phyloP scores from a whole-genome alignment of 2,113 vertebrate genomes.

The Semnopithecus entellus region DNA sequence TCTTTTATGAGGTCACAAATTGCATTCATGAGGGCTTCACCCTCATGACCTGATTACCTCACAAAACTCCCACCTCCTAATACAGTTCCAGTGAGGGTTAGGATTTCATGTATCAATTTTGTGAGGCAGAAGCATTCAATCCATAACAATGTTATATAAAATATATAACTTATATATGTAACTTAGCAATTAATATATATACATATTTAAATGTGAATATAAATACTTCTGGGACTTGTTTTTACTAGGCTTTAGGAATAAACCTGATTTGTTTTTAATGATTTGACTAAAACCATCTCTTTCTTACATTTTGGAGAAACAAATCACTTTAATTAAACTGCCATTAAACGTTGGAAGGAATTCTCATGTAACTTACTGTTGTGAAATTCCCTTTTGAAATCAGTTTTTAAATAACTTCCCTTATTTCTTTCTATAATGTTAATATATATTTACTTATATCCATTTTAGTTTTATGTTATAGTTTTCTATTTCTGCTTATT shows the following conservation, averaged over 20 bases:
- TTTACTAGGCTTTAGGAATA: neutral
- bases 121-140: neutral
- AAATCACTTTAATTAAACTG: neutral
- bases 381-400: neutral
- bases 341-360: neutral
- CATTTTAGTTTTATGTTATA: neutral
- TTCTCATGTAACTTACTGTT: neutral
- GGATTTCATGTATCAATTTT: neutral
- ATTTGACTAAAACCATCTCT: neutral
- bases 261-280: neutral
- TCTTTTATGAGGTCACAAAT: neutral
- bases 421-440: neutral
- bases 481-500: neutral
- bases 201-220: neutral
- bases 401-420: neutral
- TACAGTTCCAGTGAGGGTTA: neutral
- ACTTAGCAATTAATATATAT: neutral
- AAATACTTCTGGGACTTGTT: neutral
- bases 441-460: neutral
- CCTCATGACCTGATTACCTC: neutral
- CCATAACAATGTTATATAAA: neutral
- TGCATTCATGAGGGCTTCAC: neutral
- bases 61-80: neutral
- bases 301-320: neutral
- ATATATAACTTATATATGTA: neutral